Evolutionary conservation across 2,113 vertebrate species (phyloP).

Genomic region (Protomyctophum bolini): DNA sequence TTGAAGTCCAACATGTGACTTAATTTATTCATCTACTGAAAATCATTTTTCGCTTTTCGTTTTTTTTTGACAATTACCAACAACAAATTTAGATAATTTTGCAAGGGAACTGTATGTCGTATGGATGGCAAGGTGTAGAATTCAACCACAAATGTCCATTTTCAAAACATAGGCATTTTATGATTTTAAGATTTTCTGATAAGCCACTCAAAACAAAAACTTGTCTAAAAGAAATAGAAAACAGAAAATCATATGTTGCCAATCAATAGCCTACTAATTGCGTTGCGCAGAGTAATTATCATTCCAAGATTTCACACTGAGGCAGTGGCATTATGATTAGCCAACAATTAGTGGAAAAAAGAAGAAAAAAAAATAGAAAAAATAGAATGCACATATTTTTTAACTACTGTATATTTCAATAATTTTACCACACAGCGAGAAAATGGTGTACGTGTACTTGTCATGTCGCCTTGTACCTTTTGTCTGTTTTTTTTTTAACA

Average conservation of each 20-base stretch:
- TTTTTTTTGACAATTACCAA: slow-evolving; percentile 46
- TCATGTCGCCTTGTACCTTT: slow-evolving; percentile 16
- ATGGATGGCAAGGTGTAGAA: slow-evolving; percentile 14
- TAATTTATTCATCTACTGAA: slow-evolving; percentile 72
- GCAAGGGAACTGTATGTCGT: slow-evolving; percentile 35
- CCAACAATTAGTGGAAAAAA: slow-evolving; percentile 12
- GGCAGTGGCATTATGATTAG: slow-evolving; percentile 20
- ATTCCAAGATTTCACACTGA: no score
- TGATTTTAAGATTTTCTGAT: slow-evolving; percentile 36
- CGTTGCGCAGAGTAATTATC: no score
- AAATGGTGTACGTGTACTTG: not conserved
- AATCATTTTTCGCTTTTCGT: slow-evolving; percentile 43
- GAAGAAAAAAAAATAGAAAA: slow-evolving; percentile 8
- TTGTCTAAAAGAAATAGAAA: slow-evolving; percentile 18
- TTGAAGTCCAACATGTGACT: slow-evolving; percentile 57
- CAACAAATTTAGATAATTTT: slow-evolving; percentile 31
- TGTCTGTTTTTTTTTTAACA: slow-evolving; percentile 8
- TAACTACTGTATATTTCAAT: slow-evolving; percentile 3
- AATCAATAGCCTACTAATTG: slow-evolving; percentile 1
- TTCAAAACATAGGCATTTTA: slow-evolving; percentile 40
- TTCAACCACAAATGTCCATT: slow-evolving; percentile 39
- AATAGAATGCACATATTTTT: slow-evolving; percentile 23
- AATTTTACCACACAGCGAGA: slow-evolving; percentile 12
- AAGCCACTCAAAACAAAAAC: slow-evolving; percentile 22
- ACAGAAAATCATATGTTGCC: slow-evolving; percentile 8